Conservation (phyloP, 1,140 invertebrate species). For the Dinothrombium tinctorium region DNA sequence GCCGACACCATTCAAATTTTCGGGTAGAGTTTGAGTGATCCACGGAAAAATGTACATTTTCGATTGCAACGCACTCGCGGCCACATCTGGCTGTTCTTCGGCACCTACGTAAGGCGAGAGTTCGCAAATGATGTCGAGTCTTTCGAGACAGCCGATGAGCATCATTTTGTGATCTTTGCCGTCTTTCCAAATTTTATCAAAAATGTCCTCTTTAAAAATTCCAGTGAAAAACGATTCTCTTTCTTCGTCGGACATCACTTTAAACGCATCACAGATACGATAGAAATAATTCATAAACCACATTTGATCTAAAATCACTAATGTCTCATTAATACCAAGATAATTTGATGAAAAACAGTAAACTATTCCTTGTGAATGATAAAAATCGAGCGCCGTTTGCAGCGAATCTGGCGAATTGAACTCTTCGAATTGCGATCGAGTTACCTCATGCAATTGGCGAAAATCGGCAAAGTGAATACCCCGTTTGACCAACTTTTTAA, state of each 20-base stretch:
- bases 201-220: constrained; percentile 5
- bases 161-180: constrained; percentile 12
- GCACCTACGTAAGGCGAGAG: constrained; percentile 1
- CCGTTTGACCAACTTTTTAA: constrained; percentile 18
- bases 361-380: constrained; percentile 20
- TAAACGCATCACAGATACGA: constrained; percentile 8
- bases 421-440: constrained; percentile 1
- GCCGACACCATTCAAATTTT: neutral
- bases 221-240: neutral
- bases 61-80: constrained; percentile 1
- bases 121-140: constrained; percentile 14
- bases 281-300: constrained; percentile 16
- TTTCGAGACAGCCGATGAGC: constrained; percentile 14
- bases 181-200: constrained; percentile 11
- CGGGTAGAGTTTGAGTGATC: constrained; percentile 6
- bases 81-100: constrained; percentile 7
- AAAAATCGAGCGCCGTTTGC: constrained; percentile 23
- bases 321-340: constrained; percentile 2
- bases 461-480: constrained; percentile 20
- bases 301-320: constrained; percentile 16
- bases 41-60: constrained; percentile 12
- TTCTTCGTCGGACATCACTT: neutral
- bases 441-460: constrained; percentile 13
- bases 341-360: constrained; percentile 10
- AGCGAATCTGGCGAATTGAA: constrained; percentile 20